Base-by-base conservation (phyloP, 2,888 invertebrate species). In the Cephus runcator region DNA sequence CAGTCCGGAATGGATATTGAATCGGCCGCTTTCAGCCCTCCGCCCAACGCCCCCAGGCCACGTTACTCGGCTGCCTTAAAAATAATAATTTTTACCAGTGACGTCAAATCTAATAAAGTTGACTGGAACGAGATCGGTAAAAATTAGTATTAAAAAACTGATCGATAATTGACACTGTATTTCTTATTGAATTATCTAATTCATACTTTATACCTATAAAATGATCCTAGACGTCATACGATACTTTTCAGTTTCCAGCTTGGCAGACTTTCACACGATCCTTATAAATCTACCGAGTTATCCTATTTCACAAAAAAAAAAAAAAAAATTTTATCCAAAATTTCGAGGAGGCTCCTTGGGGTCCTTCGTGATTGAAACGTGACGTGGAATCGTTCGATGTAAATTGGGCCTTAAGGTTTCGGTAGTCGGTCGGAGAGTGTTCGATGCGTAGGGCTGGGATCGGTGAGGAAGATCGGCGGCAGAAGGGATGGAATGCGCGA, bases 1-100 rank as follows among this genome's bases (percentile, higher is more conserved):
- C 83, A 80, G 81, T 81, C 83, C 81, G 82, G 78, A 88, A 87
- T 88, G 86, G 87, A 88, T 89, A 88, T 88, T 87, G 88, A 88
- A 88, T 87, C 85, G 88, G 85, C 86, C 83, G 84, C 83, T 86
- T 84, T 84, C 85, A 83, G 84, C 81, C 83, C 77, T 76, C 81
- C 82, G 82, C 83, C 84, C 56, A 56, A 56, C 56, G 23, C 56
- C 56, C 56, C 23, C 79, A 80, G 85, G 34, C 80, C 80, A 76
- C 81, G 81, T 84, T 83, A 82, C 81, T 73, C 78, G 76, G 81
- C 81, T 76, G 73, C 79, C 79, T 81, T 84, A 81, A 81, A 81
- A 85, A 84, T 85, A 85, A 88, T 86, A 87, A 86, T 85, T 87
- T 85, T 85, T 80, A 84, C 81, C 79, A 30, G 12, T 74, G 12